These are phyloP conservation scores for Diplodus puntazzo DNA, from an alignment of 2,797 vertebrate species.

Conservation along the genomic window DNA sequence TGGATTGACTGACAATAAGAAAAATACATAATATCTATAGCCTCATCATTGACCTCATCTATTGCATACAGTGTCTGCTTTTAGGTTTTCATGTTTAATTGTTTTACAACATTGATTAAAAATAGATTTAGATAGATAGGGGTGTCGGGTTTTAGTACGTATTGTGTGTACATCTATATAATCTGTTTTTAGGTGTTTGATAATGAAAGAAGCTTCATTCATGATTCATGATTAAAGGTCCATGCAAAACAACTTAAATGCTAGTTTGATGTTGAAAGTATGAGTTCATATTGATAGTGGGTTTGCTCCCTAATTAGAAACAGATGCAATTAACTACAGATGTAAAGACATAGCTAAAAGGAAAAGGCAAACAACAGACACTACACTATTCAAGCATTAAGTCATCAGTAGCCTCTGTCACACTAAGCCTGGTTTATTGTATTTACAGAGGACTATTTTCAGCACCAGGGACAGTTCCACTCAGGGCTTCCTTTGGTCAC, in stretches of 20 bases:
- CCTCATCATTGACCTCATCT: not conserved
- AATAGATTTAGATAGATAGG: not conserved
- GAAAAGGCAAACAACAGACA: not conserved
- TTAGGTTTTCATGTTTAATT: too few relatives aligned
- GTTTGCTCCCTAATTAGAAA: not conserved
- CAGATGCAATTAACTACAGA: not conserved
- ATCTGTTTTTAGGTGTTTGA: not conserved
- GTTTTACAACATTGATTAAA: not conserved
- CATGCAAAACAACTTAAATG: too few relatives aligned
- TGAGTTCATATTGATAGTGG: not conserved
- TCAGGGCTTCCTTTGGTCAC: not conserved
- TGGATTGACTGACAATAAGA: not conserved
- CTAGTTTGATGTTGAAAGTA: not conserved
- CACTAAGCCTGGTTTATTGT: not conserved
- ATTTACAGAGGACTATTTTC: not conserved
- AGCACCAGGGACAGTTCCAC: conserved; percentile 51
- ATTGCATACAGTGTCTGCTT: too few relatives aligned
- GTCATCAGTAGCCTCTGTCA: not conserved
- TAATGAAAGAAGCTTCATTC: not conserved
- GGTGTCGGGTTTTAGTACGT: too few relatives aligned
- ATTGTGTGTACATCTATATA: not conserved
- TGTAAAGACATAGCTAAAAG: not conserved
- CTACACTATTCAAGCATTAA: not conserved
- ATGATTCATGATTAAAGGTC: not conserved
- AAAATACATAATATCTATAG: not conserved